phyloP scores from a whole-genome alignment of 2,888 invertebrate genomes.

The Meloe dianella region DNA sequence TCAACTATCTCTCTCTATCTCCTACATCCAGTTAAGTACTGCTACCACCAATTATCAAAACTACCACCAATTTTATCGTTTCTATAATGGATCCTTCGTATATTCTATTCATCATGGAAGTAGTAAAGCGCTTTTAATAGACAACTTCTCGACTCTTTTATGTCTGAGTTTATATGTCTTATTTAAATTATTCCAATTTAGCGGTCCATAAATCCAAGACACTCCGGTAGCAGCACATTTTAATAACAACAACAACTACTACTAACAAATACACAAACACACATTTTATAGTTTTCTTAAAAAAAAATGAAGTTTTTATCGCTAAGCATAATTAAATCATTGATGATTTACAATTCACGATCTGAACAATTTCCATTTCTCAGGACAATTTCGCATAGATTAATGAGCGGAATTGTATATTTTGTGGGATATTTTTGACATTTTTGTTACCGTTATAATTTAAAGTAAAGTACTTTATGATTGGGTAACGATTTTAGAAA shows the following conservation, averaged over 20 bases:
- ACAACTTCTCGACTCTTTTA: slow-evolving; percentile 10
- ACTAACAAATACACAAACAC: not conserved
- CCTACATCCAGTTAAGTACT: not conserved
- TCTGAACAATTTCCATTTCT: no score
- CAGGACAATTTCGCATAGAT: not conserved
- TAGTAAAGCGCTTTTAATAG: not conserved
- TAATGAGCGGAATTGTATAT: not conserved
- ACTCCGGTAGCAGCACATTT: slow-evolving; percentile 1
- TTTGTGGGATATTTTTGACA: not conserved
- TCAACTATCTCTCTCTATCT: not conserved
- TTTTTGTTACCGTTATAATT: not conserved
- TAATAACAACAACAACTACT: not conserved
- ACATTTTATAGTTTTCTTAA: not conserved
- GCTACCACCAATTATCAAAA: not conserved
- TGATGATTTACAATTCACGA: not conserved
- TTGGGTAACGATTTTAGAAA: not conserved
- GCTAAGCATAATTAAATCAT: not conserved
- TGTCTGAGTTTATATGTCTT: not conserved
- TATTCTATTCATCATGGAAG: not conserved
- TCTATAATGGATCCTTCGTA: not conserved
- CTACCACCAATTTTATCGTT: slow-evolving; percentile 1
- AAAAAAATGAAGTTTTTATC: not conserved
- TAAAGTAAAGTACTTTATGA: not conserved
- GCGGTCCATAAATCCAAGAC: slow-evolving; percentile 22
- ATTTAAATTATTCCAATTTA: slow-evolving; percentile 31